Evolutionary conservation across 1,140 invertebrate species (phyloP).

Genomic region (Meteorus sp.): DNA sequence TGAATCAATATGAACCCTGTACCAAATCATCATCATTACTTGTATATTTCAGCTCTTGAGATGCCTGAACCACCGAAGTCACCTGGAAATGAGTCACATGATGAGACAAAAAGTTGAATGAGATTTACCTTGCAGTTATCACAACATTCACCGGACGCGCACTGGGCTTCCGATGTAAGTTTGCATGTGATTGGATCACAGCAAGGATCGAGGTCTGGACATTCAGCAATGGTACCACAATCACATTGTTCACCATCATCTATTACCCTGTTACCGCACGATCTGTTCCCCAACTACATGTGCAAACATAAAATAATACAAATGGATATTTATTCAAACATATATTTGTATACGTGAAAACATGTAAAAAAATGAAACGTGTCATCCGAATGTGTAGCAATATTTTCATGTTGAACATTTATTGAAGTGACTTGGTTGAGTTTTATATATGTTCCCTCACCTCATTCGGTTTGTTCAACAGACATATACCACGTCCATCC

Average conservation of each 20-base stretch:
- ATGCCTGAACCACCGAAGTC: too few species aligned
- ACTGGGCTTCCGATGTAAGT: slow-evolving; percentile 86
- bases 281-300: slow-evolving; percentile 64
- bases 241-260: slow-evolving; percentile 96
- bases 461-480: slow-evolving; percentile 91
- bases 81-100: too few species aligned
- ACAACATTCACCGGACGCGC: slow-evolving; percentile 90
- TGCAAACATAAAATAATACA: slow-evolving; percentile 34
- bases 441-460: slow-evolving; percentile 59
- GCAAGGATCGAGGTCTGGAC: slow-evolving; percentile 83
- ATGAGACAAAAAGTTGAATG: neutral
- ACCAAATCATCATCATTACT: too few species aligned
- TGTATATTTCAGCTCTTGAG: too few species aligned
- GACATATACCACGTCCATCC: slow-evolving; percentile 79
- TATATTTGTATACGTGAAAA: too few species aligned
- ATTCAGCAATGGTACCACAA: slow-evolving; percentile 85
- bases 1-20: too few species aligned
- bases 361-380: too few species aligned
- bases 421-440: neutral
- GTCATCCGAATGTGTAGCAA: too few species aligned
- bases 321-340: neutral
- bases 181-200: slow-evolving; percentile 96
- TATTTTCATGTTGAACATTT: too few species aligned
- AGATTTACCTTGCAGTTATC: slow-evolving; percentile 79
- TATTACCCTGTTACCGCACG: slow-evolving; percentile 91